Evolutionary conservation across 2,888 invertebrate genomes (phyloP), one percentile per base, ranked within the genome.

Genomic region (Orchestes rusci): DNA sequence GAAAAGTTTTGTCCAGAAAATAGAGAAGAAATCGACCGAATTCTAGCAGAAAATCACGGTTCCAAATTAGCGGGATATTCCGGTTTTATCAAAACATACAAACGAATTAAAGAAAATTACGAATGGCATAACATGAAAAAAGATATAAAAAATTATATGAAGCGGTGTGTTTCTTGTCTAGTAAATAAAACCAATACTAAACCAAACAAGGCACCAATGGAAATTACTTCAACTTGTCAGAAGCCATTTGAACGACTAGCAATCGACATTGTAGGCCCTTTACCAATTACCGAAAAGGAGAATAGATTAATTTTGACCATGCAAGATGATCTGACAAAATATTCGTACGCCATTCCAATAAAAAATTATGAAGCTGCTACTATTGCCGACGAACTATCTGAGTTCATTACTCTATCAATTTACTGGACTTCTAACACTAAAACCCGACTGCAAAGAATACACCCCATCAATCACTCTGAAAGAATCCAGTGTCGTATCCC

Each of bases 261-360:
- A 13, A 4, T 46, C 3, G 41, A 46, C 16, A 16, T 40, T 10
- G 39, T 44, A 18, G 34, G 39, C 5, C 45, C 39, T 1, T 29
- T 39, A 29, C 16, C 40, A 16, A 5, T 36, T 4, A 35, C 32
- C 0, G 50, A 56, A 43, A 34, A 50, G 5, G 59, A 58, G 13
- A 36, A 49, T 38, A 37, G 31, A 30, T 35, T 38, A 16, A 40
- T 63, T 12, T 10, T 35, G 7, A 42, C 64, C 0, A 17, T 61
- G 4, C 60, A 63, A 54, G 62, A 65, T 34, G 60, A 64, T 43
- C 42, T 45, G 4, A 60, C 62, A 0, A 64, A 65, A 57, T 65
- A 52, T 45, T 57, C 58, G 10, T 52, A 56, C 44, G 62, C 63
- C 4, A 51, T 49, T 28, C 48, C 62, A 1, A 27, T 29, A n/a